Base-by-base conservation (phyloP, 37 sponge, comb jelly and placozoan species). In the Agelas oroides region DNA sequence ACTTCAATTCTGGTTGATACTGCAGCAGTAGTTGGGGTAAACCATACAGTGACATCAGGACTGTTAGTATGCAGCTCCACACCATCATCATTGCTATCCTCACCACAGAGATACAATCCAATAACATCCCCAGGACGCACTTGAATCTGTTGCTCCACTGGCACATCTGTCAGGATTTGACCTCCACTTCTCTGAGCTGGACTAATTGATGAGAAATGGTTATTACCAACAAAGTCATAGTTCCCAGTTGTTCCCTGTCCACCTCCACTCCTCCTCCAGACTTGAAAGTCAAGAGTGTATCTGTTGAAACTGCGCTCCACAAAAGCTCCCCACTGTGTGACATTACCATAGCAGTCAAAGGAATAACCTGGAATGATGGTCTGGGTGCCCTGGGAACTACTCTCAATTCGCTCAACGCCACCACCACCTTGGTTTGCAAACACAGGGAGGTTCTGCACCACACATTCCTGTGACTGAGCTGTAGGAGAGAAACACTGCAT, bases 101-200 rank as follows among this genome's bases (percentile, higher is more conserved):
- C n/a, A n/a, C n/a, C n/a, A n/a, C n/a, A n/a, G 62, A 56, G 24
- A 67, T 28, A 60, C 66, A 31, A 54, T 55, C 60, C 66, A 55
- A 84, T 53, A 79, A 86, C 79, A 78, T 86, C 87, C 46, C 79
- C 87, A 72, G 87, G 73, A 34, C 59, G 71, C 23, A 86, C 61
- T 40, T 38, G 17, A 36, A 86, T 78, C 19, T 52, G 71, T 5
- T 86, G 27, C 13, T 58, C 15, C 32, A 30, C 54, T 78, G 39
- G n/a, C 28, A 67, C 70, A 39, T 61, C 70, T 66, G 18, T 67
- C 38, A 59, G 57, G 25, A 71, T 19, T 21, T 61, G 20, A 52
- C 71, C 18, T 21, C 31, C 8, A 2, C 23, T 28, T 38, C 54
- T 33, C 59, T 71, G 61, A n/a, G n/a, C n/a, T n/a, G n/a, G n/a